Conservation (phyloP, 2,888 invertebrate species). For the Dioctria linearis region DNA sequence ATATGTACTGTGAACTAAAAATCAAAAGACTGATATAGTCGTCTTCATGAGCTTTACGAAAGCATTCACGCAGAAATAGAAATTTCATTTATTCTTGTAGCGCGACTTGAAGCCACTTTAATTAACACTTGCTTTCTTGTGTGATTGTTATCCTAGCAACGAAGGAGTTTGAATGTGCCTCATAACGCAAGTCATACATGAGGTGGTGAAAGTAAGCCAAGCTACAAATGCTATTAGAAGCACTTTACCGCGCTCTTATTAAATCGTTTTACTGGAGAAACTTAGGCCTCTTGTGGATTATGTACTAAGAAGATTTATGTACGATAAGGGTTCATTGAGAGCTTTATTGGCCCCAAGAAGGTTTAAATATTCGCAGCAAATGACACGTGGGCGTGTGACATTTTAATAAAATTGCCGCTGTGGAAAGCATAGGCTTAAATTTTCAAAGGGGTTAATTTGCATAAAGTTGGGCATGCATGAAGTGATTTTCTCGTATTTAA, state of each 20-base stretch:
- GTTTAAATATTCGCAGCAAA: constrained; percentile 39
- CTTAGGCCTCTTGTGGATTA: constrained; percentile 52
- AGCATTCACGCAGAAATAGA: constrained; percentile 44
- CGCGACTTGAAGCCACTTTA: constrained; percentile 24
- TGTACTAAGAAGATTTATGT: neutral
- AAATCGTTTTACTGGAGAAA: constrained; percentile 50
- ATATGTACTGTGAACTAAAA: neutral
- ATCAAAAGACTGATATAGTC: neutral
- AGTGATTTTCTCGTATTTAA: constrained; percentile 43
- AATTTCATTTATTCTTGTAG: constrained; percentile 14
- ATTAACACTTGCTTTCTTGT: constrained; percentile 26
- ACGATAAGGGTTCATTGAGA: constrained; percentile 5
- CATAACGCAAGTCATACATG: constrained; percentile 14
- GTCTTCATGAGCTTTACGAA: constrained; percentile 23
- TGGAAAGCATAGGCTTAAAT: constrained; percentile 1
- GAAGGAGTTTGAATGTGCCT: constrained; percentile 8
- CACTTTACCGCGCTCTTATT: constrained; percentile 33
- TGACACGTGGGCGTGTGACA: constrained; percentile 30
- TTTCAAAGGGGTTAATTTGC: constrained; percentile 42
- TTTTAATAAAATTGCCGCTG: constrained; percentile 32
- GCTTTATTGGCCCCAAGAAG: constrained; percentile 32
- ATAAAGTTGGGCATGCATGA: constrained; percentile 43
- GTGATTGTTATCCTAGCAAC: neutral
- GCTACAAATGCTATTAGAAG: constrained; percentile 13
- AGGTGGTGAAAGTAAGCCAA: constrained; percentile 22